Conservation (phyloP, 2,113 vertebrate genomes). For the Cyprinus carpio region DNA sequence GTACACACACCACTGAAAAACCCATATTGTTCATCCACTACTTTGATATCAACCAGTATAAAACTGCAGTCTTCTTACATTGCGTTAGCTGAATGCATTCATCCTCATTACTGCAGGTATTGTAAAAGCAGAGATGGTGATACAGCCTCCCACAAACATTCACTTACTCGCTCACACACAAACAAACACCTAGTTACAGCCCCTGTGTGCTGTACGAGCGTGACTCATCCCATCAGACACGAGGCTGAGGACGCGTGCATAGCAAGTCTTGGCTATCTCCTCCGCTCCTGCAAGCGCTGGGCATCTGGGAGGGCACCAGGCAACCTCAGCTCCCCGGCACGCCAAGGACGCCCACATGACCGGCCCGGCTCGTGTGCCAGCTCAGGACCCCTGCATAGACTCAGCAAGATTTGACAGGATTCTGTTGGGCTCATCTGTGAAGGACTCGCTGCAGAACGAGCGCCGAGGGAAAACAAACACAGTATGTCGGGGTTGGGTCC, state of each 20-base stretch:
- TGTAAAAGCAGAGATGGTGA: neutral
- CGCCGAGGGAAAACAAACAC: neutral
- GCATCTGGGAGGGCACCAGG: conserved; percentile 29
- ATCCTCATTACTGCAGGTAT: neutral
- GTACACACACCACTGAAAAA: neutral
- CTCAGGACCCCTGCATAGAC: conserved; percentile 15
- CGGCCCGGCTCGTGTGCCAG: neutral
- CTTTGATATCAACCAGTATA: neutral
- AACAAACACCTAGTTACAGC: neutral
- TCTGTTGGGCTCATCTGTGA: conserved; percentile 26
- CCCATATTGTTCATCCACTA: neutral
- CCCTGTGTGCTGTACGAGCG: neutral
- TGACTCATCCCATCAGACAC: conserved; percentile 30
- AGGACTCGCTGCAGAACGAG: neutral
- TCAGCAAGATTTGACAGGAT: conserved; percentile 19
- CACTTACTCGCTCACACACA: too few relatives aligned
- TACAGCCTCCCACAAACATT: neutral
- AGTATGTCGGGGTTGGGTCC: neutral
- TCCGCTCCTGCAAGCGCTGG: neutral
- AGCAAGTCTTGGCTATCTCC: conserved; percentile 25
- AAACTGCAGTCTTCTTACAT: neutral
- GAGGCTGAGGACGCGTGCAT: neutral
- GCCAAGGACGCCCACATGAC: conserved; percentile 32
- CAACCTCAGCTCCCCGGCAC: conserved; percentile 20
- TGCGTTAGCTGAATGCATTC: neutral